Evolutionary conservation across 1,140 invertebrate species (phyloP), one percentile per base, ranked within the genome.

Genomic region (Drosophila lacteicornis): DNA sequence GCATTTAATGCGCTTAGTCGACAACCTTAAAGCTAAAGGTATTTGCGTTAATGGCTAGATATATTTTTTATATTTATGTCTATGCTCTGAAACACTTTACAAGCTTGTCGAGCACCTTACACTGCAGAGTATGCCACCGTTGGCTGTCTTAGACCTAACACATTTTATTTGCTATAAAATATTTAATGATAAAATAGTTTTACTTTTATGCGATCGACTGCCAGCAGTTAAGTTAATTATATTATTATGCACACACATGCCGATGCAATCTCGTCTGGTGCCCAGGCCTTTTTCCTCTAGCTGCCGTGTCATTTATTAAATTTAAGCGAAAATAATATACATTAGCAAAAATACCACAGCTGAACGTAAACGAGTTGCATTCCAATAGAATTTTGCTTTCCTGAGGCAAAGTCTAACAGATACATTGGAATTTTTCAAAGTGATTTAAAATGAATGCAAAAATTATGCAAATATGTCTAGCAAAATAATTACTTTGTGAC

Each of bases 61-160:
- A 58, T 50, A 57, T 40, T 30, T 9, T 73, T 40, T 33, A 43
- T 49, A 43, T 50, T 36, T 47, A 53, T 73, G 46, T 11, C 56
- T 74, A 75, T 19, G 62, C 74, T 46, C 62, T 4, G n/a, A 86
- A 75, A 82, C 71, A 83, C 77, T 83, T 88, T 83, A 47, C 61
- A 86, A 87, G 80, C 84, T 30, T 58, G 50, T 71, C 58, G 50
- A 79, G 49, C 56, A 58, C 33, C 69, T 80, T 67, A 70, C n/a
- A 33, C 30, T 6, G 17, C 51, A 42, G 9, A 47, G 33, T 43
- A 27, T 60, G 49, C 42, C 47, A 53, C 58, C 15, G 45, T 58
- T 25, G 46, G 60, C 56, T 60, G 46, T 51, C 70, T 73, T 74
- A 73, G 30, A 73, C 68, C 46, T 74, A 49, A 65, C 69, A 77